A percentile compares a stretch with the other conserved stretches of the same genome.
Conservation (phyloP, 2,888 invertebrate species). For the Microdon myrmicae region DNA sequence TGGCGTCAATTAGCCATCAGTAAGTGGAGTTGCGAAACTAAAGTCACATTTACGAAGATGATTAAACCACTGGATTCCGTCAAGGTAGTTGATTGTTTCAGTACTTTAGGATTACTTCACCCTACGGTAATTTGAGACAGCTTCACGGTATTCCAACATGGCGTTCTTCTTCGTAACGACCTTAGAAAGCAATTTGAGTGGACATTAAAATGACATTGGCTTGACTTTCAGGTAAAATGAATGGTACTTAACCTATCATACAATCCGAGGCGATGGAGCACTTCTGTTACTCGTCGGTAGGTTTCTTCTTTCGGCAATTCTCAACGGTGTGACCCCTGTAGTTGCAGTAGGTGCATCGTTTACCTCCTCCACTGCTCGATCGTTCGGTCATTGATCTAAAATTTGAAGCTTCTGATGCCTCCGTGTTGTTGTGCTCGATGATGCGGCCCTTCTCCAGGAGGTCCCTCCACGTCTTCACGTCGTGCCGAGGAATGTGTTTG, state of each 20-base stretch:
- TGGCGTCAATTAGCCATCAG: conserved; percentile 27
- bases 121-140: no score
- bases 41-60: neutral
- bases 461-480: conserved; percentile 24
- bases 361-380: neutral
- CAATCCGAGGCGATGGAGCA: no score
- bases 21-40: conserved; percentile 14
- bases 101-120: neutral
- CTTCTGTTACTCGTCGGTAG: conserved; percentile 4
- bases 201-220: no score
- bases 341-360: conserved; percentile 53
- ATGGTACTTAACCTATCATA: no score
- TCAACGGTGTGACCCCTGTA: conserved; percentile 61
- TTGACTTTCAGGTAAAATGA: no score
- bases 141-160: no score
- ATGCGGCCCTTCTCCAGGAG: conserved; percentile 25
- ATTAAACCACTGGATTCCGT: no score
- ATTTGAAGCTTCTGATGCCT: neutral
- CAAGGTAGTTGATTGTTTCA: neutral
- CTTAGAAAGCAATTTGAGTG: no score
- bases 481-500: conserved; percentile 19
- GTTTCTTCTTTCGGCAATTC: conserved; percentile 57
- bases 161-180: no score
- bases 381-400: conserved; percentile 2
- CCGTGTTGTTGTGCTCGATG: conserved; percentile 32